Evolutionary conservation across 2,888 invertebrate genomes (phyloP), one percentile per base, ranked within the genome.

Genomic region (Drepana falcataria): DNA sequence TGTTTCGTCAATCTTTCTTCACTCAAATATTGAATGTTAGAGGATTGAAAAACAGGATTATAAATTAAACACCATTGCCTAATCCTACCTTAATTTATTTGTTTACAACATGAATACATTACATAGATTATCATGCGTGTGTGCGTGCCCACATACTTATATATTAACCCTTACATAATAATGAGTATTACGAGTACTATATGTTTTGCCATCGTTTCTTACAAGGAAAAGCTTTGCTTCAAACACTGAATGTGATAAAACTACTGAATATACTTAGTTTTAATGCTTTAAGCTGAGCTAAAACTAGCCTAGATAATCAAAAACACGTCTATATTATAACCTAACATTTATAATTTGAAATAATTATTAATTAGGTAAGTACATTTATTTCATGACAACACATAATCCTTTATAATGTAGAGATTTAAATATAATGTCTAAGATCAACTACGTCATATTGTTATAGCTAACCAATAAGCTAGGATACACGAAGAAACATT

Each of bases 171-270:
- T 79, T 40, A 40, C 40, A 83, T 47, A 64, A 53, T 87, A 88
- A 85, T 90, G 90, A 90, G 90, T 90, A 90, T 90, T 90, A 77
- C 60, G 74, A 78, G 90, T 90, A 90, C 89, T 81, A 81, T 21
- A 60, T 71, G 67, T 73, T 67, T 65, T 62, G 57, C 72, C 67
- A 63, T 61, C 65, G 66, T 66, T 68, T 65, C 57, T 54, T 61
- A 58, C 58, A 61, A 69, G 59, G 74, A 57, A 65, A 79, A 77
- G 70, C 70, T 73, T 72, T 68, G 53, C 59, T 63, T 66, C 64
- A 73, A 81, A 87, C 83, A 87, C 83, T 83, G 84, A 85, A 87
- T 85, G 81, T 81, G 79, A 85, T 72, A 80, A 81, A 74, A 72
- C 62, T 66, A 68, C 59, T 71, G 65, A 21, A 58, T 65, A 64